A percentile compares a stretch with the other conserved stretches of the same genome.
phyloP scores from a whole-genome alignment of 2,888 invertebrate species.

The Drosophila vallismaia region DNA sequence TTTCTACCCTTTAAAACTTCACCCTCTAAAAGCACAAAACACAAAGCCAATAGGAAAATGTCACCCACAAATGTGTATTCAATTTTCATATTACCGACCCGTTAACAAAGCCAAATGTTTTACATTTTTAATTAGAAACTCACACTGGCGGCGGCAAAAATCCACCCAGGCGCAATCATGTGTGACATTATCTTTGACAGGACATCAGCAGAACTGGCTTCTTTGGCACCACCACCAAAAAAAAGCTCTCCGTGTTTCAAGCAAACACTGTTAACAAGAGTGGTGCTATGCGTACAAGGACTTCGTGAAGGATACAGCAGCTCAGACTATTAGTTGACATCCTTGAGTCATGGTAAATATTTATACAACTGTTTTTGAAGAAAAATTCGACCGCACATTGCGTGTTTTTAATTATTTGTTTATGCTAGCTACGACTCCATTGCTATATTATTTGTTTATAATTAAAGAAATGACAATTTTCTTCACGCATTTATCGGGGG shows the following conservation, averaged over 20 bases:
- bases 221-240: conserved; percentile 45
- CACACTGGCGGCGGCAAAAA: conserved; percentile 37
- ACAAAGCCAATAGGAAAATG: conserved; percentile 31
- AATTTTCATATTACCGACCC: conserved; percentile 46
- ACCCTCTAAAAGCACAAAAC: conserved; percentile 11
- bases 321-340: conserved; percentile 67
- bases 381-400: conserved; percentile 66
- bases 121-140: conserved; percentile 78
- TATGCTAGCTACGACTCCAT: conserved; percentile 62
- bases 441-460: conserved; percentile 71
- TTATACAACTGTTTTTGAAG: conserved; percentile 67
- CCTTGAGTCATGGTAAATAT: conserved; percentile 64
- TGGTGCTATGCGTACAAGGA: conserved; percentile 52
- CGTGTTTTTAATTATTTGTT: conserved; percentile 76
- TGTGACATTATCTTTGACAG: conserved; percentile 74
- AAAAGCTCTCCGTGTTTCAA: conserved; percentile 40
- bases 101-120: conserved; percentile 62
- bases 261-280: conserved; percentile 44
- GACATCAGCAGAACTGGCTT: conserved; percentile 47
- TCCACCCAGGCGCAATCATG: conserved; percentile 52
- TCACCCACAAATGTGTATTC: conserved; percentile 30
- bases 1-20: background rate
- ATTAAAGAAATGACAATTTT: conserved; percentile 61
- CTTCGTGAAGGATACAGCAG: conserved; percentile 54
- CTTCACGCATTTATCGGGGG: conserved; percentile 37